Conservation (phyloP, 1,140 invertebrate species). For the Lordiphosa mommai region DNA sequence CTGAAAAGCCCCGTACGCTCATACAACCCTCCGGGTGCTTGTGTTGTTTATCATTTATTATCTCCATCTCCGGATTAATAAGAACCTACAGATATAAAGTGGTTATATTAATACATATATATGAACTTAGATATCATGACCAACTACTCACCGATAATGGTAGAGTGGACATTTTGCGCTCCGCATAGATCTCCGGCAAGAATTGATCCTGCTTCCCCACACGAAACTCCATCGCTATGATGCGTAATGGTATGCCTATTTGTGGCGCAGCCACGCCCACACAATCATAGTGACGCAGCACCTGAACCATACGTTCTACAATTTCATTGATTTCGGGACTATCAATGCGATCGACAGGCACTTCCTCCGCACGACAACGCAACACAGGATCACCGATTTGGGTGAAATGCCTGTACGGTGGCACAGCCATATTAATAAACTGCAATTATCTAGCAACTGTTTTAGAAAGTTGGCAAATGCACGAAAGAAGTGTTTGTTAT, state of each 20-base stretch:
- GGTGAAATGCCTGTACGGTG: constrained; percentile 84
- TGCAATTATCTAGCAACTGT: not conserved
- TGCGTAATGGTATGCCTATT: constrained; percentile 84
- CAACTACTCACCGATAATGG: constrained; percentile 82
- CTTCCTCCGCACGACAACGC: constrained; percentile 80
- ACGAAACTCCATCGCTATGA: constrained; percentile 84
- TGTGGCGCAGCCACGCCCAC: constrained; percentile 87
- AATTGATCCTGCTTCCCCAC: constrained; percentile 80
- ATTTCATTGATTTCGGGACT: constrained; percentile 82
- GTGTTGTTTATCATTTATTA: constrained; percentile 83
- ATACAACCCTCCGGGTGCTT: constrained; percentile 85
- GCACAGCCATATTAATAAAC: constrained; percentile 23
- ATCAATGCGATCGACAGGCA: constrained; percentile 81
- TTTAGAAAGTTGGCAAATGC: not conserved
- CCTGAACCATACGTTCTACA: constrained; percentile 81
- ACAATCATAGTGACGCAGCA: constrained; percentile 83
- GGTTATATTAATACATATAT: not conserved
- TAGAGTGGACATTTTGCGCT: constrained; percentile 81
- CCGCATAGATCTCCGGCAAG: constrained; percentile 75
- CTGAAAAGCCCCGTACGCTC: constrained; percentile 85
- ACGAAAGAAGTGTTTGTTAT: constrained; percentile 1
- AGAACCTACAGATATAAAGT: constrained; percentile 81
- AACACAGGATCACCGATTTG: constrained; percentile 87
- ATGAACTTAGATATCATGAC: not conserved
- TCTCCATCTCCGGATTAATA: constrained; percentile 86